Conservation (phyloP, 2,888 invertebrate genomes). For the Amitus sp. region DNA sequence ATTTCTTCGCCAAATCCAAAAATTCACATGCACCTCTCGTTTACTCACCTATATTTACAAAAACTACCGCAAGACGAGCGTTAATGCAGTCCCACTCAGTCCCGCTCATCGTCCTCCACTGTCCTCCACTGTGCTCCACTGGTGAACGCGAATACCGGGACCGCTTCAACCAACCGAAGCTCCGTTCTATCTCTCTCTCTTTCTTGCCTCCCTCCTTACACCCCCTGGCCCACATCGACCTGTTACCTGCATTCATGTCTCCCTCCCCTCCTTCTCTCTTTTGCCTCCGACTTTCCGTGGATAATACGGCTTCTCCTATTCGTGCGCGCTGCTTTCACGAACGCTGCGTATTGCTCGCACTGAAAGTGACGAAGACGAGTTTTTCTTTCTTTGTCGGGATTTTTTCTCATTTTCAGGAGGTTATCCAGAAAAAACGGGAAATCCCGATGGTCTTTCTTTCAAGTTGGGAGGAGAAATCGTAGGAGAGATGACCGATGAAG, state of each 20-base stretch:
- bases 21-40: constrained; percentile 12
- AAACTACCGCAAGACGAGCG: constrained; percentile 44
- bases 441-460: too few relatives aligned
- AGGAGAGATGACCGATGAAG: too few relatives aligned
- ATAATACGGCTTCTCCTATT: constrained; percentile 43
- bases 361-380: constrained; percentile 4
- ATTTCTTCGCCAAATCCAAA: not conserved
- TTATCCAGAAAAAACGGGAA: too few relatives aligned
- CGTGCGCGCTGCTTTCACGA: constrained; percentile 42
- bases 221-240: constrained; percentile 36
- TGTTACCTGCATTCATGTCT: constrained; percentile 41
- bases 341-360: constrained; percentile 14
- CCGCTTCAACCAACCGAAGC: constrained; percentile 49
- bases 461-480: too few relatives aligned
- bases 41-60: constrained; percentile 57
- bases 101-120: constrained; percentile 60
- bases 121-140: too few relatives aligned
- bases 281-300: constrained; percentile 44
- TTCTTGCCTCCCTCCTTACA: constrained; percentile 26
- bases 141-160: constrained; percentile 59
- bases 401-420: constrained; percentile 5
- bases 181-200: constrained; percentile 29
- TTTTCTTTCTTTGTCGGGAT: not conserved
- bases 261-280: too few relatives aligned
- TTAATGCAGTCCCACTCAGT: constrained; percentile 48